Evolutionary conservation across 30 jellyfish, hydroid and myxozoan species (phyloP), one percentile per base, ranked within the genome.

Genomic region (Aurelia sp.): DNA sequence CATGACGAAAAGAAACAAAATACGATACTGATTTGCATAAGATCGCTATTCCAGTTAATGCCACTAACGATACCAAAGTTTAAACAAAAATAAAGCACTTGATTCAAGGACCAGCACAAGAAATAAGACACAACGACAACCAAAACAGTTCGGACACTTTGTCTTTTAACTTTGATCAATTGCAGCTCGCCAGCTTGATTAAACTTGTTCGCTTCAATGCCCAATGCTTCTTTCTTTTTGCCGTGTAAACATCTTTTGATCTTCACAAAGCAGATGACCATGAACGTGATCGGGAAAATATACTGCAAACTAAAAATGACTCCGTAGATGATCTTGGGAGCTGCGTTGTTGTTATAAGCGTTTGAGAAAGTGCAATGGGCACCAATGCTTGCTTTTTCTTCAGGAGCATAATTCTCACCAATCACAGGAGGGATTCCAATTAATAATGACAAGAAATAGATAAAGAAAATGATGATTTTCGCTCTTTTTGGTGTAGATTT

Each of bases 361-460:
- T 75, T 85, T 31, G 94, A 85, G 47, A 88, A 88, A 3, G 83
- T 88, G 85, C 96, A 88, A 47, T 88, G 96, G 11, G 96, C 96
- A 2, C 96, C 96, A 69, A 88, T 88, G 48, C 85, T 78, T 51
- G 96, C 96, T 52, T 88, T 74, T 47, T 62, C 76, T n/a, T 62
- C 75, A 33, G 87, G 51, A 5, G 96, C 58, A 52, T 63, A 82
- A 50, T 79, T 70, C 62, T 88, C 96, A 4, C 96, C 96, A 19
- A 78, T 57, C 22, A 88, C 27, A 12, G 96, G 80, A 8, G 60
- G 76, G 20, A 68, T 8, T 20, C 96, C 96, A 10, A 88, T 86
- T 57, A 88, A 18, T 3, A 74, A 20, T 2, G 91, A 77, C 51
- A 78, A 88, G 21, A 88, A 60, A 82, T 87, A 88, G 18, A 88